A percentile compares a stretch with the other conserved stretches of the same genome.
Evolutionary conservation across 2,888 invertebrate species (phyloP).

Genomic region (Dermolepida albohirtum): DNA sequence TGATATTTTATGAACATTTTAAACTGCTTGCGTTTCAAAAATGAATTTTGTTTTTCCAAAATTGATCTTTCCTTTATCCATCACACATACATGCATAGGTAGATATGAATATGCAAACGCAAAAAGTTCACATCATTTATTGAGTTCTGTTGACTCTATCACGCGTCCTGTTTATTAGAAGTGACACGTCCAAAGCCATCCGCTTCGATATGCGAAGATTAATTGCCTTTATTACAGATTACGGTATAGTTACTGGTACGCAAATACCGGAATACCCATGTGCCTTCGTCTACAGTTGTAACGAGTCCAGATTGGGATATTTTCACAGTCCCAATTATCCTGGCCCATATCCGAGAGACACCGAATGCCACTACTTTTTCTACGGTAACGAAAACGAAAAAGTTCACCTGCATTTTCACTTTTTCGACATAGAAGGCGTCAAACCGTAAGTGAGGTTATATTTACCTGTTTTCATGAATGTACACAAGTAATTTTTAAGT

Average conservation of each 20-base stretch:
- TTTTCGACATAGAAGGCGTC: conserved; percentile 95
- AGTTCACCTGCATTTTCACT: conserved; percentile 86
- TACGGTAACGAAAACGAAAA: conserved; percentile 82
- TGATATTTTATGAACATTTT: too few relatives aligned
- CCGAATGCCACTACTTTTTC: conserved; percentile 93
- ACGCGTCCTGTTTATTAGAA: not conserved
- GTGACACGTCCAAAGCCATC: not conserved
- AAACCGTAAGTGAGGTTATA: conserved; percentile 79
- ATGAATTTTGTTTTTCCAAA: too few relatives aligned
- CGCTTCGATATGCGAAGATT: not conserved
- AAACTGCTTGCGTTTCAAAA: too few relatives aligned
- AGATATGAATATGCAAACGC: too few relatives aligned
- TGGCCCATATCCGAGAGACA: conserved; percentile 90
- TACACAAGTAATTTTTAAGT: too few relatives aligned
- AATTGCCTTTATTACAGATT: conserved; percentile 73
- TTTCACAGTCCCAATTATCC: conserved; percentile 93
- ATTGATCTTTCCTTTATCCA: too few relatives aligned
- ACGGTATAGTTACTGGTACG: conserved; percentile 84
- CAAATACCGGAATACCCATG: conserved; percentile 84
- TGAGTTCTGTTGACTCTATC: not conserved
- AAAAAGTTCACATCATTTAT: too few relatives aligned
- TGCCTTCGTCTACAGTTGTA: conserved; percentile 90
- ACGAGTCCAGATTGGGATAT: conserved; percentile 80
- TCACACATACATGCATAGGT: too few relatives aligned
- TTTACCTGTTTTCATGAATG: not conserved